A percentile compares a stretch with the other conserved stretches of the same genome.
Evolutionary conservation across 2,888 invertebrate genomes (phyloP).

Genomic region (Scaeva pyrastri): DNA sequence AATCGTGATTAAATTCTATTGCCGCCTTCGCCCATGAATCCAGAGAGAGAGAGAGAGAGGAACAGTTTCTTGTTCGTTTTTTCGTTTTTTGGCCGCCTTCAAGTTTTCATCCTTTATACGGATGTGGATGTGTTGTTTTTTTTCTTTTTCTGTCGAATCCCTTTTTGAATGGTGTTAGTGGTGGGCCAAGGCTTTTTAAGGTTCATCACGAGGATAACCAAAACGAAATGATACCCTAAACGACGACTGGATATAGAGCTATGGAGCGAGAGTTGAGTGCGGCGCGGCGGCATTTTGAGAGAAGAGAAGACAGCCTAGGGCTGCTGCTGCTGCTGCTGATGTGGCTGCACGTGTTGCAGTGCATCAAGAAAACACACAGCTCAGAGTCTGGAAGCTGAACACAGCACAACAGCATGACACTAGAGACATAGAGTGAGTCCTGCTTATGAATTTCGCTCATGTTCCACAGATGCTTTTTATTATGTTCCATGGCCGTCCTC

Average conservation of each 20-base stretch:
- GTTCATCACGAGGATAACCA: constrained; percentile 73
- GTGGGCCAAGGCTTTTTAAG: constrained; percentile 69
- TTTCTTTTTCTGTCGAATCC: constrained; percentile 15
- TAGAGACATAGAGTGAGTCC: constrained; percentile 23
- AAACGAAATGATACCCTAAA: constrained; percentile 68
- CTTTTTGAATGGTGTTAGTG: constrained; percentile 39
- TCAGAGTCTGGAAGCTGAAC: no score
- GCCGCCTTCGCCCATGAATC: constrained; percentile 69
- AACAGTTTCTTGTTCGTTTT: not conserved
- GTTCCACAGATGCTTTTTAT: constrained; percentile 72
- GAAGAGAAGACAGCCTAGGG: constrained; percentile 61
- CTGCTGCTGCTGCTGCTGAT: constrained; percentile 34
- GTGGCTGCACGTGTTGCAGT: constrained; percentile 40
- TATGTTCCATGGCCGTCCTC: constrained; percentile 53
- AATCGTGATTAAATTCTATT: constrained; percentile 76
- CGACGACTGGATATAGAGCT: constrained; percentile 1
- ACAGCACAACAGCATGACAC: constrained; percentile 62
- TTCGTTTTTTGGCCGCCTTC: constrained; percentile 51
- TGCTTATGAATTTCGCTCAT: constrained; percentile 73
- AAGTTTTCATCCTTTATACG: constrained; percentile 70
- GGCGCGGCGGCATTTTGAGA: constrained; percentile 54
- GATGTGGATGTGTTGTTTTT: constrained; percentile 41
- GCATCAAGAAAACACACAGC: constrained; percentile 33
- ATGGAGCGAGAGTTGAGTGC: constrained; percentile 33
- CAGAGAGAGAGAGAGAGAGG: no score